Conservation (phyloP, 2,797 vertebrate species). For the Orientallactaga sibirica region DNA sequence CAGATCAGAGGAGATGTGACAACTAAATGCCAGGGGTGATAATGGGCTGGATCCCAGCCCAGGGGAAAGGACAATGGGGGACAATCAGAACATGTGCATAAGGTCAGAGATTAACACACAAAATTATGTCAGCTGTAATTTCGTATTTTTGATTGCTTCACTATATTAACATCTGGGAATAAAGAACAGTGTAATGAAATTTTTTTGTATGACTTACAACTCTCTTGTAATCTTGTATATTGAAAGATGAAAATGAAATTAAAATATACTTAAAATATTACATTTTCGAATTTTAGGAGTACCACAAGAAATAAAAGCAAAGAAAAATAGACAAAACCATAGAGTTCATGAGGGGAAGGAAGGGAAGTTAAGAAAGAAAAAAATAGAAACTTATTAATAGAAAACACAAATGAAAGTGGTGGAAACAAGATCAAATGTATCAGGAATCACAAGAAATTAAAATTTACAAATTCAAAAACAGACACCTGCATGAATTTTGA, state of each 20-base stretch:
- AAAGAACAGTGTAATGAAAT: neutral
- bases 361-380: neutral
- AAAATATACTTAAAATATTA: constrained; percentile 40
- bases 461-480: constrained; percentile 2
- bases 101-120: neutral
- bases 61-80: neutral
- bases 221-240: neutral
- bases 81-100: neutral
- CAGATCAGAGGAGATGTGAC: neutral
- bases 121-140: neutral
- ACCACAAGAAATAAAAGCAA: neutral
- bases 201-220: neutral
- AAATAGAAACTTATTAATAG: neutral
- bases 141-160: constrained; percentile 19
- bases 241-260: constrained; percentile 57
- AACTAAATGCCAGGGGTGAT: neutral
- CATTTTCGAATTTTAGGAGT: constrained; percentile 55
- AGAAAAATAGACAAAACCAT: constrained; percentile 51
- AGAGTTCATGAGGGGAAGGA: neutral
- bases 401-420: constrained; percentile 42
- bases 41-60: neutral
- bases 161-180: neutral
- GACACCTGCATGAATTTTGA: constrained; percentile 16
- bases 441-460: constrained; percentile 29
- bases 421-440: neutral